Evolutionary conservation across 2,888 invertebrate genomes (phyloP).

Genomic region (Mimas tiliae): DNA sequence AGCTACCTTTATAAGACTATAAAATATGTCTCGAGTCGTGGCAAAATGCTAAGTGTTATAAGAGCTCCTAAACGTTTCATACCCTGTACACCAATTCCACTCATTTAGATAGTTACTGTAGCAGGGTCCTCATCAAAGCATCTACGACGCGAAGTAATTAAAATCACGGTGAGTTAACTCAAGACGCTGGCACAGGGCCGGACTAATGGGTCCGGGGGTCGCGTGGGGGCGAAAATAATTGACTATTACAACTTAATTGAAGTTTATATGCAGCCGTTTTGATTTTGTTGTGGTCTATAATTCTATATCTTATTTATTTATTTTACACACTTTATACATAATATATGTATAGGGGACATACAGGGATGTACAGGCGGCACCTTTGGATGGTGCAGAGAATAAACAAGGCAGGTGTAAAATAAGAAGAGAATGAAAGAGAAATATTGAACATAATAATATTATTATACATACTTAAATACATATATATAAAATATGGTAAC

Average conservation of each 20-base stretch:
- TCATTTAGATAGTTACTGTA: constrained; percentile 30
- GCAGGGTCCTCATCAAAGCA: constrained; percentile 37
- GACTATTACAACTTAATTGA: not conserved
- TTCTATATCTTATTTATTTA: too few relatives aligned
- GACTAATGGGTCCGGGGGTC: constrained; percentile 24
- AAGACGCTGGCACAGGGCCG: constrained; percentile 35
- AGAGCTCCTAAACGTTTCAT: constrained; percentile 3
- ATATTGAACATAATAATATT: too few relatives aligned
- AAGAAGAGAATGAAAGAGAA: too few relatives aligned
- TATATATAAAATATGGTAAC: too few relatives aligned
- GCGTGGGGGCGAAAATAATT: constrained; percentile 3
- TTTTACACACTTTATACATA: too few relatives aligned
- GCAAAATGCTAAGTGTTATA: not conserved
- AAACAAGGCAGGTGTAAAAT: too few relatives aligned
- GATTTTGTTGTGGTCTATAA: not conserved
- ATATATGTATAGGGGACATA: too few relatives aligned
- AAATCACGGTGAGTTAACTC: constrained; percentile 39
- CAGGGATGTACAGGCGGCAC: too few relatives aligned
- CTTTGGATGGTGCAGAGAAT: too few relatives aligned
- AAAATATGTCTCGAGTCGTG: not conserved
- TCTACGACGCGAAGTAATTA: constrained; percentile 40
- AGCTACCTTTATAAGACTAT: not conserved
- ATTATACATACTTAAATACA: too few relatives aligned
- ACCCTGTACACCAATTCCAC: constrained; percentile 33
- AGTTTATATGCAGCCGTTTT: not conserved